phyloP scores from a whole-genome alignment of 2,888 invertebrate genomes.

The Eristalis intricaria region DNA sequence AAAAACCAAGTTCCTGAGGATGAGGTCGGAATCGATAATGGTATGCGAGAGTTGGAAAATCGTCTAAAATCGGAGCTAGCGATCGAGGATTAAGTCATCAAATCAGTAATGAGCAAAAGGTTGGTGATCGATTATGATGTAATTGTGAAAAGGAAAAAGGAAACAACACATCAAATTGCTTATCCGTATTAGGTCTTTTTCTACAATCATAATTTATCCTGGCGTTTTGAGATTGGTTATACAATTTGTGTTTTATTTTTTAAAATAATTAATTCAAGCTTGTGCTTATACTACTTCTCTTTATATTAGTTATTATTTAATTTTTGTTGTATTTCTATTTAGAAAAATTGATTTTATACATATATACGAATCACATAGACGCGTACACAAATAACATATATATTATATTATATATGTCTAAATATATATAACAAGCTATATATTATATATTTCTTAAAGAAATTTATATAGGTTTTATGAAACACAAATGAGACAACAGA shows the following conservation, averaged over 20 bases:
- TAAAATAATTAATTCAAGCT: constrained; percentile 62
- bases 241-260: constrained; percentile 56
- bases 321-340: constrained; percentile 64
- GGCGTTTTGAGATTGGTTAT: constrained; percentile 70
- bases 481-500: constrained; percentile 68
- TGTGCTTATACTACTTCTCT: constrained; percentile 66
- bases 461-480: constrained; percentile 71
- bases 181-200: constrained; percentile 55
- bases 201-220: constrained; percentile 42
- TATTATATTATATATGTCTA: constrained; percentile 69
- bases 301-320: constrained; percentile 53
- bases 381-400: constrained; percentile 68
- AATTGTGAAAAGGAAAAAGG: constrained; percentile 47
- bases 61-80: constrained; percentile 86
- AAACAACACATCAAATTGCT: constrained; percentile 54
- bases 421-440: constrained; percentile 69
- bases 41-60: constrained; percentile 85
- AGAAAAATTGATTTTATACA: constrained; percentile 68
- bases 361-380: constrained; percentile 53
- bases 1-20: constrained; percentile 74
- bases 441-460: constrained; percentile 72
- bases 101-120: constrained; percentile 60
- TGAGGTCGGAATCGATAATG: constrained; percentile 84
- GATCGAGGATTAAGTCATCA: constrained; percentile 54
- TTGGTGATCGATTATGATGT: constrained; percentile 68